These are phyloP conservation scores for Ciconia stormi DNA, from an alignment of 2,113 vertebrate genomes.

Conservation along the genomic window DNA sequence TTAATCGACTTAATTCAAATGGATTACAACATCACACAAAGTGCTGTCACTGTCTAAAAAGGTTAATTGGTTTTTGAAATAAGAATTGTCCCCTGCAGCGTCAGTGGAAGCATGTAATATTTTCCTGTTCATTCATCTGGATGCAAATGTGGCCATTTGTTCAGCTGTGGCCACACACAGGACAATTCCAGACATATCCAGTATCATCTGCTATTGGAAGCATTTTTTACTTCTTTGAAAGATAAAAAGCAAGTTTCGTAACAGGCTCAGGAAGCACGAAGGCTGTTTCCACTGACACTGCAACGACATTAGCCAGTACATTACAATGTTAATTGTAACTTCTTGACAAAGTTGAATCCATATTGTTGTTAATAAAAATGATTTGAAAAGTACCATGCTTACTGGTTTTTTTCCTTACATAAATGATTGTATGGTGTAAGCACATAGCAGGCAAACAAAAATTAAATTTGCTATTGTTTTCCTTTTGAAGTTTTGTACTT, in stretches of 20 bases:
- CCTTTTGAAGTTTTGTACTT: not conserved
- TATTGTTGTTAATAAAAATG: constrained; percentile 73
- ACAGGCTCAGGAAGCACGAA: not conserved
- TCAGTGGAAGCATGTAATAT: constrained; percentile 55
- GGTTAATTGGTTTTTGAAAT: constrained; percentile 37
- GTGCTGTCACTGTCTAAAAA: constrained; percentile 48
- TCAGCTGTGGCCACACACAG: not conserved
- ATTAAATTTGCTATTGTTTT: not conserved
- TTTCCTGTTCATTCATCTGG: not conserved
- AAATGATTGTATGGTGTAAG: not conserved
- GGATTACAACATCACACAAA: constrained; percentile 40
- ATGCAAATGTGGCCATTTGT: not conserved
- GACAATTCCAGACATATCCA: constrained; percentile 6
- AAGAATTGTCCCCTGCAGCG: constrained; percentile 14
- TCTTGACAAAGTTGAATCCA: constrained; percentile 68
- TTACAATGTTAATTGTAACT: constrained; percentile 69
- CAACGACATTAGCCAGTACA: constrained; percentile 55
- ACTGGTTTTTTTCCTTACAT: not conserved
- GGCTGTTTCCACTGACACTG: constrained; percentile 62
- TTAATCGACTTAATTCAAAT: constrained; percentile 47
- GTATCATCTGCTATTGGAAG: not conserved
- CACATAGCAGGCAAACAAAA: not conserved
- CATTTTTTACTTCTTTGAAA: constrained; percentile 26
- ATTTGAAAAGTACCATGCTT: constrained; percentile 39
- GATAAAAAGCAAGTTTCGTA: not conserved